Percentiles rank a stretch among this genome's conserved stretches.
These are phyloP conservation scores for Lysandra bellargus DNA, from an alignment of 2,888 invertebrate species.

Conservation along the genomic window DNA sequence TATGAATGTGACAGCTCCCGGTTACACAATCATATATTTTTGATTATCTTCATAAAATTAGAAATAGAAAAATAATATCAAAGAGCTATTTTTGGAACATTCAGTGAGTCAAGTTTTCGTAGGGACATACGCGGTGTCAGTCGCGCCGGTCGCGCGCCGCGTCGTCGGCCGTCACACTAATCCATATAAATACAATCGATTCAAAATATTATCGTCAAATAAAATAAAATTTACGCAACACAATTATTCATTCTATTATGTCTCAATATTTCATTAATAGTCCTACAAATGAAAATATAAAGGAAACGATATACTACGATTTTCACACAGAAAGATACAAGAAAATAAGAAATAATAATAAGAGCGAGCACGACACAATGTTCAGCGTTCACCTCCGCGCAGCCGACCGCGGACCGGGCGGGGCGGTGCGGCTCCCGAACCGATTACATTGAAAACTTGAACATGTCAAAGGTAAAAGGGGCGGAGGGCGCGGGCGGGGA, in stretches of 20 bases:
- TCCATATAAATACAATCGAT: conserved; percentile 57
- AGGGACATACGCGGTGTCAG: conserved; percentile 35
- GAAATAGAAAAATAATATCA: conserved; percentile 81
- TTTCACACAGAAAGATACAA: conserved; percentile 67
- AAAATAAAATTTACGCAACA: conserved; percentile 56
- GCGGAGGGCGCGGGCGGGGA: conserved; percentile 34
- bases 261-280: conserved; percentile 66
- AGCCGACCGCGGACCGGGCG: conserved; percentile 69
- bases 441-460: conserved; percentile 60
- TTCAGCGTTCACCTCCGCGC: conserved; percentile 66
- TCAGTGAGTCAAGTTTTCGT: conserved; percentile 59
- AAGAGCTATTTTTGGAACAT: conserved; percentile 76
- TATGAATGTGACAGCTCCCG: conserved; percentile 73
- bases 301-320: conserved; percentile 60
- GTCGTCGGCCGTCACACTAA: conserved; percentile 45
- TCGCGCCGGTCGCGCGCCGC: conserved; percentile 29
- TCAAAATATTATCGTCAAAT: conserved; percentile 49
- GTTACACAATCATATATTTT: conserved; percentile 73
- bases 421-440: conserved; percentile 59
- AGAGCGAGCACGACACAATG: conserved; percentile 58
- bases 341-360: conserved; percentile 50
- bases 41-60: conserved; percentile 77
- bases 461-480: conserved; percentile 51
- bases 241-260: conserved; percentile 61
- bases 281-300: conserved; percentile 62